These are phyloP conservation scores for Leptinotarsa juncta DNA, from an alignment of 2,888 invertebrate genomes.

Conservation along the genomic window DNA sequence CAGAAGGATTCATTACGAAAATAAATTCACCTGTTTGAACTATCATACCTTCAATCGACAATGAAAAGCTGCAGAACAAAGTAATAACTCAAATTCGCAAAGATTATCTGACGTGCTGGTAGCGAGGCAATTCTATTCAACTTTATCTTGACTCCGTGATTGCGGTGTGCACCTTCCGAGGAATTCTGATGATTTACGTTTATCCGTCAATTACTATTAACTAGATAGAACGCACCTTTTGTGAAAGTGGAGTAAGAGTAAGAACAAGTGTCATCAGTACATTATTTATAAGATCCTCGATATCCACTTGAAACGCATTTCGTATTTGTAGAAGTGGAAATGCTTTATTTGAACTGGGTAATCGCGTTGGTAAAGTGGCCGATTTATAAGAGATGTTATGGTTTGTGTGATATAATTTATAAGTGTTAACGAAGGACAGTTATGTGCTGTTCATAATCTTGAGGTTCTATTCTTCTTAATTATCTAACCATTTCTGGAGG, in stretches of 20 bases:
- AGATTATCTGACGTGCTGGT: background rate
- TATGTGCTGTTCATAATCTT: background rate
- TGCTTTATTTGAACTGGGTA: constrained; percentile 3
- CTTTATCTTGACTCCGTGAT: constrained; percentile 13
- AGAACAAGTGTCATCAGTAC: constrained; percentile 21
- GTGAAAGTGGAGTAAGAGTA: constrained; percentile 29
- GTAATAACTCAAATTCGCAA: background rate
- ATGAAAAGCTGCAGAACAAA: background rate
- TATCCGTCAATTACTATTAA: constrained; percentile 22
- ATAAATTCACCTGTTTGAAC: too few species aligned
- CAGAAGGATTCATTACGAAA: too few species aligned
- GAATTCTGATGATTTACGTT: constrained; percentile 20
- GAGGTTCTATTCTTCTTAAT: background rate
- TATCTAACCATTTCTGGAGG: background rate
- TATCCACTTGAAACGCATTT: constrained; percentile 13
- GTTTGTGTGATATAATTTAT: background rate
- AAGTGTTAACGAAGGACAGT: background rate
- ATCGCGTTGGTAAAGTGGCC: background rate
- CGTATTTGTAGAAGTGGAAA: constrained; percentile 1
- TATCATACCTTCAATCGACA: background rate
- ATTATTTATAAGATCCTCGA: constrained; percentile 12
- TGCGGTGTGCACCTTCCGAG: background rate
- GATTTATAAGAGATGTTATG: background rate
- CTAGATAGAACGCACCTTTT: constrained; percentile 27
- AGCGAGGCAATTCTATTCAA: constrained; percentile 15